Evolutionary conservation across 35 echinoderm and acorn worm species (phyloP).

Genomic region (Apostichopus californicus): DNA sequence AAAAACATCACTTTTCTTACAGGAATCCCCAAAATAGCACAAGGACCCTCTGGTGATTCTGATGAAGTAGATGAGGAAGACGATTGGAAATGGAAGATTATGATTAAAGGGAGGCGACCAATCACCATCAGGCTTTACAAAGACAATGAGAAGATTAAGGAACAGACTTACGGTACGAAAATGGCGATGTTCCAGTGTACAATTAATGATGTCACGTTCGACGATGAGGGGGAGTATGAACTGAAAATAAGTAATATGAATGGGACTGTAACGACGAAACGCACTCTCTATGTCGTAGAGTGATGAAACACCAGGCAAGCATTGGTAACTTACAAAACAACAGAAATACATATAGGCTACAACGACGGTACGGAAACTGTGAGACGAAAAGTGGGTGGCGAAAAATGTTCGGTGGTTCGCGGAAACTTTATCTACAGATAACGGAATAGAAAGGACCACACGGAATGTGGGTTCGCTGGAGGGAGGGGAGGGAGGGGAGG

Average conservation of each 20-base stretch:
- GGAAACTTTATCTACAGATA: too few species aligned
- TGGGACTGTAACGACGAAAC: not conserved
- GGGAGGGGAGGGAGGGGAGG: too few species aligned
- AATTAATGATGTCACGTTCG: not conserved
- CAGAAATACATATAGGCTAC: not conserved
- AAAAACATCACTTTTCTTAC: not conserved
- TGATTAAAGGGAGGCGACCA: constrained; percentile 10
- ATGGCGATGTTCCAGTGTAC: constrained; percentile 31
- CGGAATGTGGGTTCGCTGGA: too few species aligned
- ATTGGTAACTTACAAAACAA: not conserved
- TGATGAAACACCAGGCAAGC: too few species aligned
- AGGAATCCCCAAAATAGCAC: constrained; percentile 5
- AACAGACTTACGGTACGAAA: not conserved
- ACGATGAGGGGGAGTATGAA: not conserved
- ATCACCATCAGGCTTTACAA: constrained; percentile 15
- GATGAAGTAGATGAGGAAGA: not conserved
- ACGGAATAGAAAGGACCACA: too few species aligned
- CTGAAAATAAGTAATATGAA: not conserved
- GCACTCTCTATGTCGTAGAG: not conserved
- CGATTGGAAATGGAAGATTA: constrained; percentile 11
- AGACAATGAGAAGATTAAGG: not conserved
- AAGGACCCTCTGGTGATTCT: not conserved
- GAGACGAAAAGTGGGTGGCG: too few species aligned
- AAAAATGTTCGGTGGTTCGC: too few species aligned
- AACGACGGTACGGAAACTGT: too few species aligned